Evolutionary conservation across 1,140 invertebrate species (phyloP).

Genomic region (Mactra quadrangularis): DNA sequence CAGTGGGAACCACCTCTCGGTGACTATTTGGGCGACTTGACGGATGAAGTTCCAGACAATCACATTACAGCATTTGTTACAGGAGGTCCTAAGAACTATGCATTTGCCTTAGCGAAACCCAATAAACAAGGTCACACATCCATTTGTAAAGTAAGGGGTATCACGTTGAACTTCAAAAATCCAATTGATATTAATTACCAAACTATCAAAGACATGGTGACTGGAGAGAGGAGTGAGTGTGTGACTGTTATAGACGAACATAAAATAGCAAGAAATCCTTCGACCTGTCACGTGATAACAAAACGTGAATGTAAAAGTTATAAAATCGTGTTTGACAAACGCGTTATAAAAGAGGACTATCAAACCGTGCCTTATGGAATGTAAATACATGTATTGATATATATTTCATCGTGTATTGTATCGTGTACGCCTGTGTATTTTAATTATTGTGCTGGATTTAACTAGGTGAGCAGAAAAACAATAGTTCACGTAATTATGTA

Average conservation of each 20-base stretch:
- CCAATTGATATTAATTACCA: constrained; percentile 20
- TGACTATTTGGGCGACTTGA: too few species aligned
- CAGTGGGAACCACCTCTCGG: not conserved
- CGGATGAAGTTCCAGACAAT: too few species aligned
- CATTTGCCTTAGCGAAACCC: constrained; percentile 1
- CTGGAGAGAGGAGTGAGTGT: not conserved
- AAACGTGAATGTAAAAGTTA: constrained; percentile 14
- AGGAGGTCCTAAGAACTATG: constrained; percentile 26
- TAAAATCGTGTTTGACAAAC: constrained; percentile 31
- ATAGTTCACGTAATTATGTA: too few species aligned
- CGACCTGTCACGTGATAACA: not conserved
- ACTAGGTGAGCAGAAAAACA: too few species aligned
- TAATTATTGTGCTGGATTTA: too few species aligned
- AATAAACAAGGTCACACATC: constrained; percentile 15
- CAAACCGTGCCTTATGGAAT: too few species aligned
- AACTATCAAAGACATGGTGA: constrained; percentile 20
- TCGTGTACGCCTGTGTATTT: too few species aligned
- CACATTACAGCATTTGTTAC: constrained; percentile 5
- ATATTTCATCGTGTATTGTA: too few species aligned
- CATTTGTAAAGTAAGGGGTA: constrained; percentile 29
- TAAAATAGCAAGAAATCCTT: not conserved
- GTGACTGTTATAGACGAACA: not conserved
- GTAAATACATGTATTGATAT: too few species aligned
- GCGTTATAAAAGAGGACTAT: too few species aligned
- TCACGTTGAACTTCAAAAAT: constrained; percentile 23